Conservation (phyloP, 2,113 vertebrate genomes). For the Neodon shergylaensis region DNA sequence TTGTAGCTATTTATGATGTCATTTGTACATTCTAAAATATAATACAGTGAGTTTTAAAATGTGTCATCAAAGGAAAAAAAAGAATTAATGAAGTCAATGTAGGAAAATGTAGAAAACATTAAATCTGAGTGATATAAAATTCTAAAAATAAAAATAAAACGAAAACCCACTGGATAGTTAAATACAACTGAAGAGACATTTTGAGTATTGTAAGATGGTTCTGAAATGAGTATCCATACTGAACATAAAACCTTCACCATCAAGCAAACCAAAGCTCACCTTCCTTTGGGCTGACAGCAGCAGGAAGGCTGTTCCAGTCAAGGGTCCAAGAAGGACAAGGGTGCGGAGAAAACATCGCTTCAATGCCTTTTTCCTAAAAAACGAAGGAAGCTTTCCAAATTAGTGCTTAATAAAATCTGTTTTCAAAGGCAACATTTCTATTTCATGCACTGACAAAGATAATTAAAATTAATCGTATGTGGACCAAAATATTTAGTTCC, state of each 20-base stretch:
- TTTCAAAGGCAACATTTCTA: conserved; percentile 9
- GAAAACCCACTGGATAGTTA: background rate
- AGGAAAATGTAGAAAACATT: conserved; percentile 22
- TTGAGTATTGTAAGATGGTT: background rate
- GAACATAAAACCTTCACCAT: background rate
- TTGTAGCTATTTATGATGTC: conserved; percentile 23
- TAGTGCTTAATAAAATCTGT: conserved; percentile 49
- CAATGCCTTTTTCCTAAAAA: conserved; percentile 91
- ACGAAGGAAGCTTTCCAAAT: conserved; percentile 32
- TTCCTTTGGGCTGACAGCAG: conserved; percentile 94
- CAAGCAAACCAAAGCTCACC: conserved; percentile 82
- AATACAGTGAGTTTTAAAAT: conserved; percentile 36
- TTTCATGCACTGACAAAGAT: background rate
- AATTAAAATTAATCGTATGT: background rate
- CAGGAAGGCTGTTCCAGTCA: conserved; percentile 92
- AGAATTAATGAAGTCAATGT: background rate
- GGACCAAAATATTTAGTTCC: background rate
- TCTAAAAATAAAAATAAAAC: conserved; percentile 50
- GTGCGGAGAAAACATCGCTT: conserved; percentile 91
- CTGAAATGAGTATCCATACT: background rate
- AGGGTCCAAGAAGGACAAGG: conserved; percentile 92
- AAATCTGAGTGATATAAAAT: background rate
- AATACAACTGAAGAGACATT: background rate
- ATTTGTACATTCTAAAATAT: background rate
- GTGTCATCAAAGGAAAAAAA: background rate